These are phyloP conservation scores for Spodoptera littoralis DNA, from an alignment of 2,888 invertebrate species.

Conservation along the genomic window DNA sequence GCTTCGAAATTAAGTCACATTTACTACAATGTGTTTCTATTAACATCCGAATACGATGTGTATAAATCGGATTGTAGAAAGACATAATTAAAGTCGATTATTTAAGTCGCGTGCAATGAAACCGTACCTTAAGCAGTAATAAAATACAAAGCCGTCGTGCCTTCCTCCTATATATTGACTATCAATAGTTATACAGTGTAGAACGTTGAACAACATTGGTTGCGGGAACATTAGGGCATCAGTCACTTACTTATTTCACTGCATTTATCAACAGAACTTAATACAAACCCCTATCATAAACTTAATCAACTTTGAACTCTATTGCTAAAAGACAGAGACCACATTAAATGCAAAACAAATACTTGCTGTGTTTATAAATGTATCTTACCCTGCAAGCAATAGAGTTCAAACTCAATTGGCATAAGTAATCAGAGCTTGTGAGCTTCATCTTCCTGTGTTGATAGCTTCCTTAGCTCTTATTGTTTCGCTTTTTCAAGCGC, in stretches of 20 bases:
- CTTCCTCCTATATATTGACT: conserved; percentile 32
- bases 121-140: conserved; percentile 46
- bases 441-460: no score
- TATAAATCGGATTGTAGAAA: conserved; percentile 5
- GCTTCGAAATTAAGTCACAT: no score
- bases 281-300: no score
- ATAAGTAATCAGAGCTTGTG: no score
- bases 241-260: conserved; percentile 14
- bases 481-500: conserved; percentile 5
- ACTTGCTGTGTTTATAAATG: no score
- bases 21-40: background rate
- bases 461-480: no score
- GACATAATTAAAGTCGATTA: background rate
- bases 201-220: conserved; percentile 54
- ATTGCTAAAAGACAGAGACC: no score
- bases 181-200: conserved; percentile 42
- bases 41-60: background rate
- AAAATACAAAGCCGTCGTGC: conserved; percentile 56
- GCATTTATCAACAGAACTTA: background rate
- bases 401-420: no score
- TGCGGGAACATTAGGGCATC: conserved; percentile 42
- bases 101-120: conserved; percentile 31
- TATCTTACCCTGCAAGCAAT: no score
- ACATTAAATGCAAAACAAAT: no score
- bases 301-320: no score